Base-by-base conservation (phyloP, 2,113 vertebrate genomes). In the Odocoileus hemionus region DNA sequence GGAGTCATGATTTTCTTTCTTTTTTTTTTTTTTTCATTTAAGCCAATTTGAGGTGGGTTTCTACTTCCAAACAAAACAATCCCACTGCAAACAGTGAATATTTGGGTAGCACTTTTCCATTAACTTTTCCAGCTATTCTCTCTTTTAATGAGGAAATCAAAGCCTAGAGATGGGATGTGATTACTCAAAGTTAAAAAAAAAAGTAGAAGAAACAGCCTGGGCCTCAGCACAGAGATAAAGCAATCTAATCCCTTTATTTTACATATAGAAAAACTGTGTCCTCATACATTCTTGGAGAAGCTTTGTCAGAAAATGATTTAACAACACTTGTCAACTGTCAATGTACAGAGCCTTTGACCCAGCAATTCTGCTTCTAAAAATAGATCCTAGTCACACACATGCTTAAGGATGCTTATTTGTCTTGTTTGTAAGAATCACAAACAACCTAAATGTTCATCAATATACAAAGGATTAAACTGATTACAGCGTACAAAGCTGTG, bases 161-260 rank as follows among this genome's bases (percentile, higher is more conserved):
- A 36, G 19, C 23, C 86, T 85, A 25, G 39, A 86, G 70, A 67
- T n/a, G n/a, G 60, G 14, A 95, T 28, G 5, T 76, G 30, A 92
- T 80, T 80, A 87, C 12, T 17, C 23, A n/a, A 60, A 93, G 25
- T 91, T 91, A 70, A 91, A 92, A 84, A 57, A 87, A 19, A 57
- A 87, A 19, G 39, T 39, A 7, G 39, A 86, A 95, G 36, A 94
- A 87, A 92, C n/a, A 94, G 79, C 61, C 47, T 89, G 55, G 47
- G 74, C 76, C 52, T 96, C 19, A 57, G 39, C 86, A 58, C 47
- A 80, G 50, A 88, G 76, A 86, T 5, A 89, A 89, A 80, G 39
- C 52, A 88, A 82, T 79, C 58, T 64, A 95, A 95, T 36, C 80
- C 85, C 23, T 92, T 95, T 80, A 89, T 95, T 96, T 80, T 33